Evolutionary conservation across 2,888 invertebrate species (phyloP).

Genomic region (Eupsilia transversa): DNA sequence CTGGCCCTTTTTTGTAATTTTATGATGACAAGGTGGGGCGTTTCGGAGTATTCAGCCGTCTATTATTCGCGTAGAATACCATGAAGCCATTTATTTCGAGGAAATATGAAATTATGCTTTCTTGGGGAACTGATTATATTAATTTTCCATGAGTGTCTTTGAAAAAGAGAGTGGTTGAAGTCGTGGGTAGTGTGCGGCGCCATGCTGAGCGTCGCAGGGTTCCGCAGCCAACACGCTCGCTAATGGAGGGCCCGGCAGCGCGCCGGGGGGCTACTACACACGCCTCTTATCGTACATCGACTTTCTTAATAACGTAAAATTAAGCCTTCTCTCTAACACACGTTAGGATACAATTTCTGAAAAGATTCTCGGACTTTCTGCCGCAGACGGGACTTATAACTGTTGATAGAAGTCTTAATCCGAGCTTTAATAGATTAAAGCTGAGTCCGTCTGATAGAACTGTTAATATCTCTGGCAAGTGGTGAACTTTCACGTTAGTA

Average conservation of each 20-base stretch:
- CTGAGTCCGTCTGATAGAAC: constrained; percentile 26
- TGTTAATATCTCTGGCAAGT: constrained; percentile 37
- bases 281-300: constrained; percentile 83
- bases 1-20: constrained; percentile 67
- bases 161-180: constrained; percentile 74
- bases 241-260: constrained; percentile 82
- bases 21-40: constrained; percentile 12
- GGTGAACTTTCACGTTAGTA: not conserved
- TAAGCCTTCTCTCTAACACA: constrained; percentile 70
- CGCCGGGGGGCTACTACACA: constrained; percentile 82
- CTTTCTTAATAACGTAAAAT: constrained; percentile 81
- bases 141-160: constrained; percentile 72
- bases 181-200: constrained; percentile 65
- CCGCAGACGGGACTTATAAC: constrained; percentile 42
- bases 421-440: constrained; percentile 43
- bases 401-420: constrained; percentile 48
- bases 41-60: not conserved
- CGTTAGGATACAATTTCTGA: constrained; percentile 46
- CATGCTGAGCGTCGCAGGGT: constrained; percentile 85
- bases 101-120: constrained; percentile 26
- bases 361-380: constrained; percentile 42
- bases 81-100: constrained; percentile 6
- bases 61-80: not conserved
- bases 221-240: constrained; percentile 79
- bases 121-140: constrained; percentile 69